Evolutionary conservation across 2,888 invertebrate species (phyloP), one percentile per base, ranked within the genome.

Genomic region (Disparrhopalites patrizii): DNA sequence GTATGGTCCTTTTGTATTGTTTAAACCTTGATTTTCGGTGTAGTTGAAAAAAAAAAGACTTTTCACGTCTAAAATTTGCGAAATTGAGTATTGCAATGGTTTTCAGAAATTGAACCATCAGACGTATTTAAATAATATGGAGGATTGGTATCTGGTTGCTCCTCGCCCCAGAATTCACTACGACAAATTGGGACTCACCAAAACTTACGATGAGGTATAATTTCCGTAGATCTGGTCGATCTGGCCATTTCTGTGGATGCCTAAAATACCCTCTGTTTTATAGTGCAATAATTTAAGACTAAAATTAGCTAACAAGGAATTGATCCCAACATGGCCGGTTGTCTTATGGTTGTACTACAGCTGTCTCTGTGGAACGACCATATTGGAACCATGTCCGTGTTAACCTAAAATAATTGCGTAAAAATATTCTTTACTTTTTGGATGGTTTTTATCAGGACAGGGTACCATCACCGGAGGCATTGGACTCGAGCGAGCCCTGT

Each of bases 141-240:
- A 80, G 4, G 80, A 80, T 67, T 80, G 80, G 80, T 72, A 78
- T 20, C 76, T 78, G 2, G 73, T 79, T 2, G 62, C 68, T 66
- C 78, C 79, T 27, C 76, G 80, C 60, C 72, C 70, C 38, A 73
- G 65, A 30, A 72, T 74, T 13, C 63, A 74, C 36, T 74, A 74
- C 61, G 51, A 62, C 10, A 31, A 64, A 31, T 47, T 74, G 7
- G 69, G 69, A 13, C 43, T 74, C 25, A 68, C 38, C 1, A 67
- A 70, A 18, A 31, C 31, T 7, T 68, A 72, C 36, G 74, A 74
- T 62, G 66, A 70, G 13, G 66, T 47, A 47, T 7, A n/a, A n/a
- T n/a, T n/a, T n/a, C n/a, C n/a, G n/a, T n/a, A n/a, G n/a, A n/a
- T n/a, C n/a, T n/a, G n/a, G n/a, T n/a, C n/a, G n/a, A n/a, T n/a